Evolutionary conservation across 1,140 invertebrate genomes (phyloP).

Genomic region (Oscheius sp.): DNA sequence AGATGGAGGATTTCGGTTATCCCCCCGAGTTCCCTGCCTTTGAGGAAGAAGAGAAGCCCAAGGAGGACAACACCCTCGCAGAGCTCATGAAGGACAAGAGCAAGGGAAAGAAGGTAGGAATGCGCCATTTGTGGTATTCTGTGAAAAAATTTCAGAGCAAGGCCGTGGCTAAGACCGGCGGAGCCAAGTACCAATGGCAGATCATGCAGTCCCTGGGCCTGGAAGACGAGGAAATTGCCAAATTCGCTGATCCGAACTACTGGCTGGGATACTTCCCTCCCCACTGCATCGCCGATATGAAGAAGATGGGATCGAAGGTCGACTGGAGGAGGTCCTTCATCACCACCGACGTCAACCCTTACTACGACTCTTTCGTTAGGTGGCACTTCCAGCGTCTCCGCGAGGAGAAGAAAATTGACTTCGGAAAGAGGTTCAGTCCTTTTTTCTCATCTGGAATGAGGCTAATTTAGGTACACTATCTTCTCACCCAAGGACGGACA

Average conservation of each 20-base stretch:
- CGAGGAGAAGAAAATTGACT: slow-evolving; percentile 82
- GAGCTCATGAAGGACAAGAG: slow-evolving; percentile 82
- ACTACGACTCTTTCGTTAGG: slow-evolving; percentile 92
- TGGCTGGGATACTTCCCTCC: slow-evolving; percentile 97
- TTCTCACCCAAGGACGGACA: slow-evolving; percentile 94
- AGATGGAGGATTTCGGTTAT: slow-evolving; percentile 85
- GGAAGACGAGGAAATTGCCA: slow-evolving; percentile 80
- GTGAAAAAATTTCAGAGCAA: slow-evolving; percentile 74
- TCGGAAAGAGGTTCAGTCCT: slow-evolving; percentile 76
- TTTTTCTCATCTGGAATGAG: not conserved
- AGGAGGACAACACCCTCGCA: slow-evolving; percentile 65
- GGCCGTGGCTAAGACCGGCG: slow-evolving; percentile 84
- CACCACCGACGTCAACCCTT: slow-evolving; percentile 95
- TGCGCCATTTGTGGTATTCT: slow-evolving; percentile 12
- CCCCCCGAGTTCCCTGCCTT: slow-evolving; percentile 82
- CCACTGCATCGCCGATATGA: slow-evolving; percentile 78
- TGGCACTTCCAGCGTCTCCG: slow-evolving; percentile 94
- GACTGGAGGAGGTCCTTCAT: slow-evolving; percentile 97
- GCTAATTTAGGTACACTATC: slow-evolving; percentile 75
- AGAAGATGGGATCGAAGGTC: slow-evolving; percentile 82
- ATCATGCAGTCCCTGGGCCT: slow-evolving; percentile 93
- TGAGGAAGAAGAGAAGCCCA: slow-evolving; percentile 62
- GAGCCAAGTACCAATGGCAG: slow-evolving; percentile 94
- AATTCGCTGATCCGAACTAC: slow-evolving; percentile 83
- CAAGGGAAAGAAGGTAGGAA: slow-evolving; percentile 86